Evolutionary conservation across 1,140 invertebrate genomes (phyloP).

Genomic region (Pseudomyrmex pallidus): DNA sequence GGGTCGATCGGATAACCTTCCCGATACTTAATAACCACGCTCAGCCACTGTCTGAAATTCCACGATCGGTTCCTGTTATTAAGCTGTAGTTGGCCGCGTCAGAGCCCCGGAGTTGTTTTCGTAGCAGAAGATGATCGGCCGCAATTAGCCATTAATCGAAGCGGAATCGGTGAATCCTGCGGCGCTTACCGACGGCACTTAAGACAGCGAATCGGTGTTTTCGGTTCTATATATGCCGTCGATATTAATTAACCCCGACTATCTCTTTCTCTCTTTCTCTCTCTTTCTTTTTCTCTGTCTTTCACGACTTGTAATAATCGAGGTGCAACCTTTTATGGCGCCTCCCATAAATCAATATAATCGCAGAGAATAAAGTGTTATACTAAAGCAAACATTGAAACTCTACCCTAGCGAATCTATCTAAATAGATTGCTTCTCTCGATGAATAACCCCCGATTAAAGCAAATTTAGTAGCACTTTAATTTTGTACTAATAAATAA

Average conservation of each 20-base stretch:
- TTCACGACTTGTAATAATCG: conserved; percentile 22
- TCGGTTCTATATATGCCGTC: neutral
- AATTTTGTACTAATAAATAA: conserved; percentile 4
- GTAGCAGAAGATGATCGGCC: conserved; percentile 72
- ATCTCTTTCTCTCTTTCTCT: neutral
- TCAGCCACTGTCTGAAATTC: conserved; percentile 78
- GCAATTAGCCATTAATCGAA: conserved; percentile 82
- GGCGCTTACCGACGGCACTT: conserved; percentile 42
- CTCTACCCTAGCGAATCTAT: conserved; percentile 27
- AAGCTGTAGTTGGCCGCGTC: conserved; percentile 69
- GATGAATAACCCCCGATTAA: conserved; percentile 19
- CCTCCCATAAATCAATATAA: conserved; percentile 54
- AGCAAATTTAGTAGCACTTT: conserved; percentile 40
- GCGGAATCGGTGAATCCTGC: conserved; percentile 57
- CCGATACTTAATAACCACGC: conserved; percentile 81
- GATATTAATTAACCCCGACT: conserved; percentile 43
- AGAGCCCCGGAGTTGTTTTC: conserved; percentile 74
- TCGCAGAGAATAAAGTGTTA: conserved; percentile 35
- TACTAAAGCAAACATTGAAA: conserved; percentile 48
- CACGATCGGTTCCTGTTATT: conserved; percentile 80
- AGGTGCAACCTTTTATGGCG: conserved; percentile 30
- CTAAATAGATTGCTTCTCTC: conserved; percentile 31
- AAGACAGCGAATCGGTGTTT: conserved; percentile 27
- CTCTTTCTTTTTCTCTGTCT: neutral
- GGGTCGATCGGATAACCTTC: conserved; percentile 71